These are phyloP conservation scores for Centropus unirufus DNA, from an alignment of 2,113 vertebrate species.

Conservation along the genomic window DNA sequence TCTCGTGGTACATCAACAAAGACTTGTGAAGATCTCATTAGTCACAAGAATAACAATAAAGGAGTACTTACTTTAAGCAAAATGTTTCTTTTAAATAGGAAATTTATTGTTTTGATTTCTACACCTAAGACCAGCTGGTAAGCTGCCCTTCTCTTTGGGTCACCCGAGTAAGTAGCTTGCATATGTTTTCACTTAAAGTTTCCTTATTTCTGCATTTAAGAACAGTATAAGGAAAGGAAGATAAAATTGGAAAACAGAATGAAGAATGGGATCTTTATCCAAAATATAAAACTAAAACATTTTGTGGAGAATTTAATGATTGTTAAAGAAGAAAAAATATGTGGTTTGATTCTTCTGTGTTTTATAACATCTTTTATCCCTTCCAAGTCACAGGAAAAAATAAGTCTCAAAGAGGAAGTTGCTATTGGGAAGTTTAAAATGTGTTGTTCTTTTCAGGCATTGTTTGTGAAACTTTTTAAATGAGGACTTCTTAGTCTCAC, in stretches of 20 bases:
- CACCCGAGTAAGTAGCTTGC: background rate
- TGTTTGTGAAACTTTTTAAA: background rate
- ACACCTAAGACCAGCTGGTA: background rate
- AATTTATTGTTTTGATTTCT: background rate
- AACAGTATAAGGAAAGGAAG: background rate
- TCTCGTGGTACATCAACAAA: background rate
- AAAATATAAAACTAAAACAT: background rate
- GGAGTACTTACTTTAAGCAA: background rate
- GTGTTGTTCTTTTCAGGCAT: background rate
- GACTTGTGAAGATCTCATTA: background rate
- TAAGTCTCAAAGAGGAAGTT: background rate
- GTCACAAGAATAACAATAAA: background rate
- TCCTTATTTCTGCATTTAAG: background rate
- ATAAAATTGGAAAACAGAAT: background rate
- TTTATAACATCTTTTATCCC: background rate
- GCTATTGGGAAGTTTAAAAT: fast-evolving
- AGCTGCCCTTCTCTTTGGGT: background rate
- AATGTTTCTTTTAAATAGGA: background rate
- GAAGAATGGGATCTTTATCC: background rate
- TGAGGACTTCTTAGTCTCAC: background rate
- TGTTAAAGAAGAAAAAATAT: background rate
- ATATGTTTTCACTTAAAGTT: background rate
- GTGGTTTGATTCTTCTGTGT: background rate
- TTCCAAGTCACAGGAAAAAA: background rate
- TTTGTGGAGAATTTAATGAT: background rate